Percentiles rank a stretch among this genome's conserved stretches.
Conservation (phyloP, 1,140 invertebrate genomes). For the Musca vetustissima region DNA sequence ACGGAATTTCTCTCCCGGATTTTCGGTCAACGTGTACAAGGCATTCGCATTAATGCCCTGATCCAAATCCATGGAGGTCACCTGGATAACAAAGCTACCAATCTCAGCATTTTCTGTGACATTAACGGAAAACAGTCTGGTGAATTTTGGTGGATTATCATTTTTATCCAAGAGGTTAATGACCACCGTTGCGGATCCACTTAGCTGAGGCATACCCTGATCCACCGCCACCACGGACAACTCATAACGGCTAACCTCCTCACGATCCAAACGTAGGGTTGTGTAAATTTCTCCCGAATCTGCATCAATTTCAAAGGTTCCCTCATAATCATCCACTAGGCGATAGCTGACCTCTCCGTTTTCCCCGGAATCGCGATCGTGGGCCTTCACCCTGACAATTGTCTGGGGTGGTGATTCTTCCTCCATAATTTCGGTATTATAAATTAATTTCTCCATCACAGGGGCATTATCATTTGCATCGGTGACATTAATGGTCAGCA, state of each 20-base stretch:
- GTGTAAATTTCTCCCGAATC: slow-evolving; percentile 85
- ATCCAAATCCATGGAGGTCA: slow-evolving; percentile 89
- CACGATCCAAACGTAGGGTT: slow-evolving; percentile 82
- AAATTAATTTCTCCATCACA: slow-evolving; percentile 75
- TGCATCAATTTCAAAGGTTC: slow-evolving; percentile 78
- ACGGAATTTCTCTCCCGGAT: slow-evolving; percentile 83
- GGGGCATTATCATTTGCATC: slow-evolving; percentile 92
- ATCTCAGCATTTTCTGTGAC: slow-evolving; percentile 94
- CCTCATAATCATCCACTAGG: slow-evolving; percentile 73
- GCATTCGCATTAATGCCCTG: slow-evolving; percentile 85
- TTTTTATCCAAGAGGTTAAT: slow-evolving; percentile 89
- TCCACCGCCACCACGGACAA: slow-evolving; percentile 85
- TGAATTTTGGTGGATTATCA: slow-evolving; percentile 93
- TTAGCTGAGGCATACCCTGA: slow-evolving; percentile 77
- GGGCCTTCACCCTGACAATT: slow-evolving; percentile 77
- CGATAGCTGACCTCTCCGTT: slow-evolving; percentile 84
- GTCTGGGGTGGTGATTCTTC: slow-evolving; percentile 83
- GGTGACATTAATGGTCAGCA: slow-evolving; percentile 81
- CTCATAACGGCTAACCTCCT: slow-evolving; percentile 80
- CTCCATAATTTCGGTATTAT: slow-evolving; percentile 83
- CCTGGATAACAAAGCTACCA: slow-evolving; percentile 87
- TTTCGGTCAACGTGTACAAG: slow-evolving; percentile 84
- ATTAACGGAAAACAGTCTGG: slow-evolving; percentile 87
- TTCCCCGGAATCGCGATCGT: slow-evolving; percentile 82
- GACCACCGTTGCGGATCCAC: slow-evolving; percentile 81